Base-by-base conservation (phyloP, 2,888 invertebrate genomes). In the Cosmia trapezina region DNA sequence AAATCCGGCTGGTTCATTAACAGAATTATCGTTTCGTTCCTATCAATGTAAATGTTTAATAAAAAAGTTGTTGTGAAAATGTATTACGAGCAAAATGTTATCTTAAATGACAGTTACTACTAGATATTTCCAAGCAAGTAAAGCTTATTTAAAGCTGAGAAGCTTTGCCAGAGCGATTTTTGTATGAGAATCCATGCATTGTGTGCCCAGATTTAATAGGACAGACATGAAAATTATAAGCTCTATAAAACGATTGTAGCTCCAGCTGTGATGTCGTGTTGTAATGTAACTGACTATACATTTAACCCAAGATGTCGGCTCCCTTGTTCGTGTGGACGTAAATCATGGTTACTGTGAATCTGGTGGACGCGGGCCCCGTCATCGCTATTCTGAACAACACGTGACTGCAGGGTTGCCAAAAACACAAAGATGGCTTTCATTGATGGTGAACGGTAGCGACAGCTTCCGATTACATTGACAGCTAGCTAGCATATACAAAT, bases 361-460 rank as follows among this genome's bases (percentile, higher is more conserved):
- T 80, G 65, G 37, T 71, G 68, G 61, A 62, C 68, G 76, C 62
- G 61, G 75, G 63, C 59, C 64, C 76, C 82, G 84, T 88, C 90
- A 90, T 78, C 75, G 71, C 87, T 91, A 89, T 90, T 88, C 86
- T 83, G 68, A 84, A 70, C 60, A 67, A 69, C 87, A 88, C 87
- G 88, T 87, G 89, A 89, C 73, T 60, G 45, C 65, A 57, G 59
- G 63, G 81, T 76, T 87, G 87, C 88, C 87, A 89, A 87, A 81
- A 87, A 80, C 80, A 84, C 81, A 81, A 78, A 81, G 71, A 80
- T 65, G 62, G 62, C 60, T 83, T 85, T 78, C 84, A 83, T 85
- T 82, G 80, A 86, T 83, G 75, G 77, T 77, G 47, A 73, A 59
- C 22, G 69, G 73, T 47, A 70, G 47, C 47, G 65, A 73, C 78